Base-by-base conservation (phyloP, 2,888 invertebrate genomes). In the Agrotis ipsilon region DNA sequence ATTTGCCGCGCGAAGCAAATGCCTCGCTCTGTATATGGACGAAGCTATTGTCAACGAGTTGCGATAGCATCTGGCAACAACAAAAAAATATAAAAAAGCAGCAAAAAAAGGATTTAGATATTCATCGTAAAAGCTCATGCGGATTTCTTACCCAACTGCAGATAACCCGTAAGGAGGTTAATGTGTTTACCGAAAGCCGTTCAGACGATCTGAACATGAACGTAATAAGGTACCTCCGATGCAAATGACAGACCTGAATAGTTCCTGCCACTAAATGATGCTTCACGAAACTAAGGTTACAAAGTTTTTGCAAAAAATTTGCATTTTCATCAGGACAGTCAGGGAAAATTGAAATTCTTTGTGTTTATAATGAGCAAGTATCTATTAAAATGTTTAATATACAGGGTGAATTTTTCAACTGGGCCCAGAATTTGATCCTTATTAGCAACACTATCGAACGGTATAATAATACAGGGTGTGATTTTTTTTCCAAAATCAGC, bases 111-210 rank as follows among this genome's bases (percentile, higher is more conserved):
- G 9, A 1, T 39, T 0, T 39, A 39, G 39, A 39, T 39, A 11
- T 39, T 39, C 39, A 39, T 39, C 11, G 2, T 18, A 63, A 54
- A 11, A 65, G 11, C 19, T 55, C 13, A 14, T n/a, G 45, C 11
- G 49, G 39, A 55, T 77, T 69, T 71, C 64, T 64, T 65, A 68
- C 51, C 24, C 51, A 61, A 68, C 70, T 68, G 79, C 70, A 78
- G 68, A 73, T 81, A 81, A 67, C 52, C 64, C 24, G 52, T 73
- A 84, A 78, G 27, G 60, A 78, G 84, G 82, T 75, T 74, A 79
- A 75, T 74, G 70, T 75, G 79, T 78, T 78, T 81, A 78, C 84
- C 51, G 57, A 75, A 57, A 58, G 63, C 57, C 68, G 73, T 84
- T 75, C 61, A 78, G 68, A 55, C 52, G 68, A 68, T 73, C 82